Evolutionary conservation across 2,888 invertebrate genomes (phyloP).

Genomic region (Chrysina gloriosa): DNA sequence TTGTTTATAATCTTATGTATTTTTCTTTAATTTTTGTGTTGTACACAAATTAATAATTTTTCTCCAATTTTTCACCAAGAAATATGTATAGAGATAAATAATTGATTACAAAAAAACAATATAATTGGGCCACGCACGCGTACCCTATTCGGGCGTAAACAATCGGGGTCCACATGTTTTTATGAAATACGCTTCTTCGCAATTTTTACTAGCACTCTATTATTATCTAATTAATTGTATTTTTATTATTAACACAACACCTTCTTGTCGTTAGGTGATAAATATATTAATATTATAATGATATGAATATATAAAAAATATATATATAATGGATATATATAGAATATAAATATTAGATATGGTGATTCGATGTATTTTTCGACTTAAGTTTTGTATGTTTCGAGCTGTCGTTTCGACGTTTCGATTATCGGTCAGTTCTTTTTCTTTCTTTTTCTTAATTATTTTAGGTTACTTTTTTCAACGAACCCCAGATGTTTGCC

Average conservation of each 20-base stretch:
- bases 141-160: no score
- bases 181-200: slow-evolving; percentile 10
- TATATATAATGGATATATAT: slow-evolving; percentile 13
- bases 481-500: no score
- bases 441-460: slow-evolving; percentile 8
- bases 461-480: not conserved
- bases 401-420: not conserved
- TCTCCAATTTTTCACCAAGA: no score
- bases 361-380: slow-evolving; percentile 8
- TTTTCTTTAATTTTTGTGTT: slow-evolving; percentile 2
- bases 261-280: no score
- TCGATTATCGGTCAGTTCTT: no score
- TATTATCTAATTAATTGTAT: slow-evolving; percentile 1
- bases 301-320: slow-evolving; percentile 37
- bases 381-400: slow-evolving; percentile 37
- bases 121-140: slow-evolving; percentile 8
- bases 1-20: no score
- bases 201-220: slow-evolving; percentile 16
- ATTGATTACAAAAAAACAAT: not conserved
- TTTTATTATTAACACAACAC: no score
- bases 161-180: slow-evolving; percentile 10
- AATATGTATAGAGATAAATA: no score
- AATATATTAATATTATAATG: slow-evolving; percentile 41
- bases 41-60: no score
- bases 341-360: slow-evolving; percentile 14